phyloP scores from a whole-genome alignment of 2,797 vertebrate species.

The Chloroceryle amazona region DNA sequence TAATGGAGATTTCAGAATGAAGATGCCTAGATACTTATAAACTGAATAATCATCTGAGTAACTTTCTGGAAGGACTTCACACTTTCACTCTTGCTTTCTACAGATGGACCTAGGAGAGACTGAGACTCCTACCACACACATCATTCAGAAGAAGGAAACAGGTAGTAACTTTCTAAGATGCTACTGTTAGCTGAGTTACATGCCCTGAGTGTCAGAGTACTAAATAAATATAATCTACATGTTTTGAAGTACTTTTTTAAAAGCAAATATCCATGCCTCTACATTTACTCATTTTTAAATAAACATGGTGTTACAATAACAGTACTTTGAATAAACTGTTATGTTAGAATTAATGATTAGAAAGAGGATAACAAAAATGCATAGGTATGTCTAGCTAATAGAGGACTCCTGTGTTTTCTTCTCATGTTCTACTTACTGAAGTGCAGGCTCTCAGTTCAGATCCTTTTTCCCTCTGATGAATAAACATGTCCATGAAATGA shows the following conservation, averaged over 20 bases:
- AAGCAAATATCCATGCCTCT: neutral
- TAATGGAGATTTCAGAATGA: neutral
- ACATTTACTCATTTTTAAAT: neutral
- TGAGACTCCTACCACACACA: neutral
- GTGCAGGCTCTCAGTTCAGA: neutral
- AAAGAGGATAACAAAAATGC: neutral
- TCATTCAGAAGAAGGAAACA: neutral
- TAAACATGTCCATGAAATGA: fast-evolving
- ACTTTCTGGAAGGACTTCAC: neutral
- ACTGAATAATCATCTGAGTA: neutral
- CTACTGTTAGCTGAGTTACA: neutral
- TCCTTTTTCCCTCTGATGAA: neutral
- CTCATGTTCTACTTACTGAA: neutral
- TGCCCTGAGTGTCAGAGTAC: neutral
- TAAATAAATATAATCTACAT: neutral
- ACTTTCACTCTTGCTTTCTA: neutral
- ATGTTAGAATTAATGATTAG: neutral
- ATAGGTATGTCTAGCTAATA: neutral
- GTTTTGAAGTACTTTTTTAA: neutral
- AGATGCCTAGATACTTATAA: neutral
- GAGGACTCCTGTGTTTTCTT: neutral
- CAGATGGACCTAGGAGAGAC: neutral
- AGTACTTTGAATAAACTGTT: neutral
- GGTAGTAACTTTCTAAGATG: neutral
- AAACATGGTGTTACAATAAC: neutral